These are phyloP conservation scores for Leucosticte australis DNA, from an alignment of 2,113 vertebrate genomes.

Conservation along the genomic window DNA sequence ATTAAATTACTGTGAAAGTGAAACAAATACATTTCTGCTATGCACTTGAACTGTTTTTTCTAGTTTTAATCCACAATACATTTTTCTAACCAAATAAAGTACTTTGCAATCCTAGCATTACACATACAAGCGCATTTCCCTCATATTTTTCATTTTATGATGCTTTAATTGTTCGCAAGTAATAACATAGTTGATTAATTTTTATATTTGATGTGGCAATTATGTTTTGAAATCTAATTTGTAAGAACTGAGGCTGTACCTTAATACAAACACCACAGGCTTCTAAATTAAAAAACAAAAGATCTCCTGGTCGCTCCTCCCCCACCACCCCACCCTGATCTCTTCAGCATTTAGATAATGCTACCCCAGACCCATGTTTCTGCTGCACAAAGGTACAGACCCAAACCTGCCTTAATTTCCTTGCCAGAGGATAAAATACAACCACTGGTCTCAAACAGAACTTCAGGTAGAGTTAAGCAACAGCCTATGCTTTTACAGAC, in stretches of 20 bases:
- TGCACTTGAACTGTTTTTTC: neutral
- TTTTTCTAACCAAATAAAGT: slow-evolving; percentile 32
- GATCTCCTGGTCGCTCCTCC: neutral
- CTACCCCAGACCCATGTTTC: neutral
- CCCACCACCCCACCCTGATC: fast-evolving
- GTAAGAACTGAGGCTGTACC: neutral
- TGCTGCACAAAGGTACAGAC: neutral
- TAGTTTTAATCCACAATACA: slow-evolving; percentile 1
- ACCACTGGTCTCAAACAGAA: neutral
- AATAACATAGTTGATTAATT: slow-evolving; percentile 56
- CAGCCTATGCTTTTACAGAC: neutral
- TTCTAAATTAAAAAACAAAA: slow-evolving; percentile 13
- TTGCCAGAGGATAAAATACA: neutral
- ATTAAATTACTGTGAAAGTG: neutral
- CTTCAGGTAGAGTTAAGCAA: neutral
- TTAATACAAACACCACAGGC: neutral
- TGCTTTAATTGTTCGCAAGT: slow-evolving; percentile 45
- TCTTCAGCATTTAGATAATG: neutral
- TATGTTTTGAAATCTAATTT: slow-evolving; percentile 50
- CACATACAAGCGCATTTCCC: neutral
- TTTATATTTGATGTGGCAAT: slow-evolving; percentile 41
- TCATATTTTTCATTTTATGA: slow-evolving; percentile 10
- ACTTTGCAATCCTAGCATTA: neutral
- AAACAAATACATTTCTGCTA: neutral
- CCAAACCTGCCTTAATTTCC: neutral